These are phyloP conservation scores for Pseudoatta argentina DNA, from an alignment of 1,140 invertebrate genomes.

Conservation along the genomic window DNA sequence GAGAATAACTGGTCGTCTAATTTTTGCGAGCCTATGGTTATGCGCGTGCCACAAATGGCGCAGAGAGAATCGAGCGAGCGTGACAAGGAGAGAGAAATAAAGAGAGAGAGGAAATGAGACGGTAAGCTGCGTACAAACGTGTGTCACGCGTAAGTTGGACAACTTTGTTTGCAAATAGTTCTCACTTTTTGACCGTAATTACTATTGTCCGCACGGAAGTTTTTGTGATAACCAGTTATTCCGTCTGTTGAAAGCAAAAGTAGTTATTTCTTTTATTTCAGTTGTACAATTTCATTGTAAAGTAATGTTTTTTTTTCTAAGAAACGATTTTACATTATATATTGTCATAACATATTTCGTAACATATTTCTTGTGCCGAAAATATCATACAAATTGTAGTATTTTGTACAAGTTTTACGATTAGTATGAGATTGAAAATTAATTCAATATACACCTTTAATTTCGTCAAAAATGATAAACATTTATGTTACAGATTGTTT, in stretches of 20 bases:
- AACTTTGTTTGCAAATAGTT: conserved; percentile 44
- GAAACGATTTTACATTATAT: background rate
- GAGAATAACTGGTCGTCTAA: conserved; percentile 26
- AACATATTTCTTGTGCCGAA: background rate
- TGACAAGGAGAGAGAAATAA: background rate
- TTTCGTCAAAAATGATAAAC: background rate
- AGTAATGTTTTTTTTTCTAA: background rate
- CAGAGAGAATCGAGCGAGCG: conserved; percentile 15
- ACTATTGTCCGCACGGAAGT: conserved; percentile 7
- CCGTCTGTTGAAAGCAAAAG: background rate
- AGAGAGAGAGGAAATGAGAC: background rate
- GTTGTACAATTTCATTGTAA: background rate
- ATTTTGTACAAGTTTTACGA: background rate
- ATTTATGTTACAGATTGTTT: background rate
- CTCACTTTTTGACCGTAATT: conserved; percentile 46
- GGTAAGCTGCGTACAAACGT: background rate
- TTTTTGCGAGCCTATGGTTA: conserved; percentile 54
- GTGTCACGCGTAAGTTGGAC: conserved; percentile 27
- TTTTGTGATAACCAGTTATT: conserved; percentile 19
- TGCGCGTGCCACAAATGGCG: conserved; percentile 36
- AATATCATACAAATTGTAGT: background rate
- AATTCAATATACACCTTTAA: background rate
- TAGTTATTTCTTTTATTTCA: background rate
- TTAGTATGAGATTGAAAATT: background rate
- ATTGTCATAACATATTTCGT: background rate